Conservation (phyloP, 2,888 invertebrate species). For the Ochropleura leucogaster region DNA sequence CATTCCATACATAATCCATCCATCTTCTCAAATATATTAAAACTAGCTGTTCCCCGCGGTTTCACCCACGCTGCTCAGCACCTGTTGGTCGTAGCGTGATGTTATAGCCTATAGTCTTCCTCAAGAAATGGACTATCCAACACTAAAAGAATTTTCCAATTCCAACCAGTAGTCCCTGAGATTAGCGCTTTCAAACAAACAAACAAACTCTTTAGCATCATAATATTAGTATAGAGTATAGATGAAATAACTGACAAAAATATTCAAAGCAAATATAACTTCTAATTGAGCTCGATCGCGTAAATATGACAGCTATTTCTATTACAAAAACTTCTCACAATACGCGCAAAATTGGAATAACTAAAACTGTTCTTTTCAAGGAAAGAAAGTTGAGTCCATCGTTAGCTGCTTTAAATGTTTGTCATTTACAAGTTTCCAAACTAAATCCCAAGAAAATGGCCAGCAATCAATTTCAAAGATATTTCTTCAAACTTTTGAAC, state of each 20-base stretch:
- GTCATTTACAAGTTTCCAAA: slow-evolving; percentile 54
- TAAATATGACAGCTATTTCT: slow-evolving; percentile 8
- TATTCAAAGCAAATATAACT: not conserved
- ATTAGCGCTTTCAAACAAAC: too few species aligned
- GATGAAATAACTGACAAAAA: not conserved
- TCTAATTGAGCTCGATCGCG: not conserved
- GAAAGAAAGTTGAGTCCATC: slow-evolving; percentile 42
- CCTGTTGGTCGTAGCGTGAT: too few species aligned
- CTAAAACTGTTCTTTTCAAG: slow-evolving; percentile 40
- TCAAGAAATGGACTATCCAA: too few species aligned
- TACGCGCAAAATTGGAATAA: slow-evolving; percentile 33
- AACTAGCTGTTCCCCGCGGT: too few species aligned
- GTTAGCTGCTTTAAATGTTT: slow-evolving; percentile 47
- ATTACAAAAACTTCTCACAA: slow-evolving; percentile 16
- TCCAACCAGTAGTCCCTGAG: too few species aligned
- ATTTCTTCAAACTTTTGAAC: slow-evolving; percentile 13
- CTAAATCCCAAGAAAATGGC: slow-evolving; percentile 45
- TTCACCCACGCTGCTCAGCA: too few species aligned
- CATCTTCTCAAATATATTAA: too few species aligned
- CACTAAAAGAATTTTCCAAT: too few species aligned
- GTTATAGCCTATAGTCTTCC: too few species aligned
- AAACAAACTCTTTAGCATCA: too few species aligned
- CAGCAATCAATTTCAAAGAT: slow-evolving; percentile 34
- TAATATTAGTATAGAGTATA: too few species aligned
- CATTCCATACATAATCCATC: too few species aligned